Evolutionary conservation across 2,113 vertebrate genomes (phyloP).

Genomic region (Uropsilus gracilis): DNA sequence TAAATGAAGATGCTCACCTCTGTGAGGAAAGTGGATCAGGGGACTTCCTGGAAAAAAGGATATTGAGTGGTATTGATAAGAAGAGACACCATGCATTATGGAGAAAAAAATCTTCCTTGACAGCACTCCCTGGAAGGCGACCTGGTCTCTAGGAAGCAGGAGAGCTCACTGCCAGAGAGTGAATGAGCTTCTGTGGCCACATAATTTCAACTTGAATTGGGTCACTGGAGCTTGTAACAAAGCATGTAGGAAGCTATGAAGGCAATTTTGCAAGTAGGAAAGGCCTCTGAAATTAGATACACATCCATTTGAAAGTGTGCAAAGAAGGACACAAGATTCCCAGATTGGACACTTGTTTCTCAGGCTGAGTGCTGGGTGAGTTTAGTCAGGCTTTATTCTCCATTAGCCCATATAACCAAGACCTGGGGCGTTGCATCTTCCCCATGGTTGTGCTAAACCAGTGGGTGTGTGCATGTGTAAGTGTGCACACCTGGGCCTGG

Average conservation of each 20-base stretch:
- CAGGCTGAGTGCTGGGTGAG: neutral
- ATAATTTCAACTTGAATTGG: neutral
- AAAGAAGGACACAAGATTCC: neutral
- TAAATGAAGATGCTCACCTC: slow-evolving; percentile 21
- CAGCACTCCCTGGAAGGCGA: neutral
- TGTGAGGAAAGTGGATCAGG: neutral
- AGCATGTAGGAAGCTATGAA: neutral
- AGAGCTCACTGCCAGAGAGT: neutral
- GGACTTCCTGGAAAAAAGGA: slow-evolving; percentile 25
- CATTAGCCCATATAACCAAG: too few relatives aligned
- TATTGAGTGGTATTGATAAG: neutral
- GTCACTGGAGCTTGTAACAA: neutral
- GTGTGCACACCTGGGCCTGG: too few relatives aligned
- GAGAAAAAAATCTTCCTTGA: neutral
- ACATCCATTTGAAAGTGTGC: neutral
- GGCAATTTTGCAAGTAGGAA: neutral
- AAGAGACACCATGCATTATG: neutral
- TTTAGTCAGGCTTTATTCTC: too few relatives aligned
- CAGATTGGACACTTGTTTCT: fast-evolving
- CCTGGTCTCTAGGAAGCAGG: neutral
- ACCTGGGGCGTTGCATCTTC: too few relatives aligned
- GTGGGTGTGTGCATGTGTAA: too few relatives aligned
- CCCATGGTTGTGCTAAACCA: too few relatives aligned
- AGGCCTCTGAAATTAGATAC: neutral
- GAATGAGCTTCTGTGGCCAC: fast-evolving